Evolutionary conservation across 2,888 invertebrate species (phyloP).

Genomic region (Synanthedon formicaeformis): DNA sequence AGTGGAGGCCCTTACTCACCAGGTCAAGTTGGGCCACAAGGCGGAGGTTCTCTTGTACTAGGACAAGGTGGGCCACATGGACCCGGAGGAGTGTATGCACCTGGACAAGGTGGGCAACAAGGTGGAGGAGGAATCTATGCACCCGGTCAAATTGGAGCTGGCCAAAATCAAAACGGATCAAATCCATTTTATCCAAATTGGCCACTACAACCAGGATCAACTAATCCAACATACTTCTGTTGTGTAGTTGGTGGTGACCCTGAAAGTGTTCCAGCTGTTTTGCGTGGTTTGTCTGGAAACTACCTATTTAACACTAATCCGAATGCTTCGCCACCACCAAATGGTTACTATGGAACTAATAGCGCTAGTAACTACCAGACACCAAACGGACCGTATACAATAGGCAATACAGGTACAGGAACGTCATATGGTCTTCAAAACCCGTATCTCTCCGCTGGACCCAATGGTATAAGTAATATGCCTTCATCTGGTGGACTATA

Average conservation of each 20-base stretch:
- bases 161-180: background rate
- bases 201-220: constrained; percentile 7
- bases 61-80: constrained; percentile 7
- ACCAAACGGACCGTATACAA: background rate
- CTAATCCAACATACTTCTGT: constrained; percentile 4
- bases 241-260: constrained; percentile 4
- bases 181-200: background rate
- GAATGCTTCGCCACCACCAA: background rate
- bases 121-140: constrained; percentile 3
- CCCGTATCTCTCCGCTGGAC: too few relatives aligned
- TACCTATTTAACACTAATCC: background rate
- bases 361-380: background rate
- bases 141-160: background rate
- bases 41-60: constrained; percentile 10
- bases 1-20: constrained; percentile 5
- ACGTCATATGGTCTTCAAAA: too few relatives aligned
- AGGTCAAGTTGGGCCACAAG: constrained; percentile 5
- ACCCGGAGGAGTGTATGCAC: constrained; percentile 1
- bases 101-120: constrained; percentile 5
- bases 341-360: background rate
- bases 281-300: background rate
- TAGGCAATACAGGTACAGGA: background rate
- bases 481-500: background rate
- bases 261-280: background rate
- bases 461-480: background rate